Base-by-base conservation (phyloP, 2,888 invertebrate genomes). In the Tetragonisca angustula region DNA sequence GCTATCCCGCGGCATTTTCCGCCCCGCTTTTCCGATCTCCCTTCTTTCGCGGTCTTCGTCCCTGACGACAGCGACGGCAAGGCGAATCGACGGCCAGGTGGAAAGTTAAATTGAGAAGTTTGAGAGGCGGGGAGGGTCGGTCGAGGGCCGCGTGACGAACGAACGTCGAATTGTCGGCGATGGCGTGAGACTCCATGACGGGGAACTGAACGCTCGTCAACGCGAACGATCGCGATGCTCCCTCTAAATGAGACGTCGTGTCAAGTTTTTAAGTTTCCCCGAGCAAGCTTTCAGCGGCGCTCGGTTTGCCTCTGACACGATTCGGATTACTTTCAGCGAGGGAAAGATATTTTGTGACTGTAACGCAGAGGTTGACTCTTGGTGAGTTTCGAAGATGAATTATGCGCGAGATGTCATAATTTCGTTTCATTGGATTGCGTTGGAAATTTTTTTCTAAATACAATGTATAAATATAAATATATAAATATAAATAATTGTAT, bases 21-120 rank as follows among this genome's bases (percentile, higher is more conserved):
- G 24, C 36, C 3, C 0, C 6, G 69, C 11, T 32, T 6, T 61
- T 56, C 50, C 68, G 68, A 21, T 56, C 67, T 71, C 76, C 72
- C 62, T 78, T 79, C 43, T 9, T 43, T 43, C 43, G 43, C 43
- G 9, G 43, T 43, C 43, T 56, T 49, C 21, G 43, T 9, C 67
- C 24, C n/a, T 24, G 6, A 50, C 15, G 49, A 27, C 32, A 36
- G 24, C 32, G 56, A 24, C 24, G 74, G 70, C 67, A 74, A 74
- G 67, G 77, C 81, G 73, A 84, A 73, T 72, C 79, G 72, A 72
- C 64, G 67, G n/a, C 62, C 43, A 27, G 36, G 43, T 52, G 70
- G 68, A 81, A 87, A 87, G 77, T 85, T 85, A 79, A 79, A 81
- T 87, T 83, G 75, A 64, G 59, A 81, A 85, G 27, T 81, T 81